phyloP scores from a whole-genome alignment of 2,797 vertebrate genomes.

The Epinephelus malabaricus region DNA sequence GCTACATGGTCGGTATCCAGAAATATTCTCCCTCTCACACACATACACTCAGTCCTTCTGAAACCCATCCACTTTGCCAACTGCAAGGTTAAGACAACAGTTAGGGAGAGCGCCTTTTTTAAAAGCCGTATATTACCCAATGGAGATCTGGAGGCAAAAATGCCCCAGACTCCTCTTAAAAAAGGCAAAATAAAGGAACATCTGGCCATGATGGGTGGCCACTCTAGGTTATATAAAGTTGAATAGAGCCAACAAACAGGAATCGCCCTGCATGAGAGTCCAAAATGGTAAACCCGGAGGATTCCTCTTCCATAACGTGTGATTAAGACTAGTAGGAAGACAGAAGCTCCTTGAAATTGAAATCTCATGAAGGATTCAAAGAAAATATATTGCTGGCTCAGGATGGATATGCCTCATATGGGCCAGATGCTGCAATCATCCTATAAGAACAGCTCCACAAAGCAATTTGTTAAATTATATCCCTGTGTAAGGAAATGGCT shows the following conservation, averaged over 20 bases:
- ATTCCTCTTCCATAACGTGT: slow-evolving; percentile 65
- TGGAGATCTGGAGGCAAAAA: slow-evolving; percentile 71
- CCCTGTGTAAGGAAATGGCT: slow-evolving; percentile 29
- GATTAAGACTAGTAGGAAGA: slow-evolving; percentile 67
- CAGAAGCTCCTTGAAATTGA: slow-evolving; percentile 82
- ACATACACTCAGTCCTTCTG: slow-evolving; percentile 44
- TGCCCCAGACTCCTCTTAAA: slow-evolving; percentile 71
- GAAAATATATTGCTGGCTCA: slow-evolving; percentile 69
- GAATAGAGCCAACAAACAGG: slow-evolving; percentile 66
- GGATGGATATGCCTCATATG: slow-evolving; percentile 41
- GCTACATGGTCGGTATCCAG: slow-evolving; percentile 31
- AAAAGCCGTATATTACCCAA: slow-evolving; percentile 77
- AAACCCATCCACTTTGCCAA: slow-evolving; percentile 70
- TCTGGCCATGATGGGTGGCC: slow-evolving; percentile 80
- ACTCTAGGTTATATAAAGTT: slow-evolving; percentile 77
- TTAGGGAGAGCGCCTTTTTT: slow-evolving; percentile 73
- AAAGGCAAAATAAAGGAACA: slow-evolving; percentile 80
- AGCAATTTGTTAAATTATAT: slow-evolving; percentile 64
- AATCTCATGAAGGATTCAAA: slow-evolving; percentile 77
- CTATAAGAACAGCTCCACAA: slow-evolving; percentile 61
- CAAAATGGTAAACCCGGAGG: slow-evolving; percentile 64
- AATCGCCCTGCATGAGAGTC: slow-evolving; percentile 61
- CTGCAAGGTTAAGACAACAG: slow-evolving; percentile 83
- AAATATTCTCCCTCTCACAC: slow-evolving; percentile 40
- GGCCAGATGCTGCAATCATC: slow-evolving; percentile 62